phyloP scores from a whole-genome alignment of 2,888 invertebrate genomes.

The Eledona agricola region DNA sequence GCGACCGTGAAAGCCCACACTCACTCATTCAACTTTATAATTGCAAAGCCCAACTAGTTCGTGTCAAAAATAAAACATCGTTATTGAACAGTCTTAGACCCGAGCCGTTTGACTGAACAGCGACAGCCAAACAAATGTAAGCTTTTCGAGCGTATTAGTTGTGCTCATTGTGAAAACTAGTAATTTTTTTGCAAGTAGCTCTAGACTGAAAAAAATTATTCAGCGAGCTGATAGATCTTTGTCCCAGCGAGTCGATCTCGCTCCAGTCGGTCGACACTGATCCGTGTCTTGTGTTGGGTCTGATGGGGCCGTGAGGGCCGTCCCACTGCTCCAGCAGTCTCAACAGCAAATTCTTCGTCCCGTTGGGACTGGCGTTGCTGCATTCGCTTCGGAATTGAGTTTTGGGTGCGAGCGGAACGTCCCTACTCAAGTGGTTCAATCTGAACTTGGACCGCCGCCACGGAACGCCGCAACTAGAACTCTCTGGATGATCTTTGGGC shows the following conservation, averaged over 20 bases:
- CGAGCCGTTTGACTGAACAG: neutral
- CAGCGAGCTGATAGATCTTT: constrained; percentile 81
- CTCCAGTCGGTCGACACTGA: constrained; percentile 82
- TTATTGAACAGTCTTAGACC: neutral
- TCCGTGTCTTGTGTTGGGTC: constrained; percentile 71
- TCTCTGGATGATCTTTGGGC: constrained; percentile 48
- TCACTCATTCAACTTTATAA: too few relatives aligned
- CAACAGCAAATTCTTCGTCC: constrained; percentile 79
- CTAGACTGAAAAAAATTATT: constrained; percentile 79
- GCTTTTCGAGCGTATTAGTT: constrained; percentile 37
- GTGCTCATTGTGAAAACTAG: constrained; percentile 53
- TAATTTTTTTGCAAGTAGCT: constrained; percentile 58
- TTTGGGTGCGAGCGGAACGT: constrained; percentile 67
- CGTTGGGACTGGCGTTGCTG: constrained; percentile 67
- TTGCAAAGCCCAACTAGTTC: too few relatives aligned
- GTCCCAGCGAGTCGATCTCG: constrained; percentile 75
- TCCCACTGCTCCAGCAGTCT: constrained; percentile 82
- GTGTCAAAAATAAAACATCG: too few relatives aligned
- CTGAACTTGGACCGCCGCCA: constrained; percentile 70
- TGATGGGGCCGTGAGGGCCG: constrained; percentile 64
- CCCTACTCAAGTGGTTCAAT: constrained; percentile 74
- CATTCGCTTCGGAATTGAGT: constrained; percentile 1
- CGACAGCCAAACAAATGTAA: constrained; percentile 45
- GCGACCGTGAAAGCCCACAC: too few relatives aligned
- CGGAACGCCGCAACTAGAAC: constrained; percentile 50